Evolutionary conservation across 2,888 invertebrate genomes (phyloP), one percentile per base, ranked within the genome.

Genomic region (Drosophila eohydei): DNA sequence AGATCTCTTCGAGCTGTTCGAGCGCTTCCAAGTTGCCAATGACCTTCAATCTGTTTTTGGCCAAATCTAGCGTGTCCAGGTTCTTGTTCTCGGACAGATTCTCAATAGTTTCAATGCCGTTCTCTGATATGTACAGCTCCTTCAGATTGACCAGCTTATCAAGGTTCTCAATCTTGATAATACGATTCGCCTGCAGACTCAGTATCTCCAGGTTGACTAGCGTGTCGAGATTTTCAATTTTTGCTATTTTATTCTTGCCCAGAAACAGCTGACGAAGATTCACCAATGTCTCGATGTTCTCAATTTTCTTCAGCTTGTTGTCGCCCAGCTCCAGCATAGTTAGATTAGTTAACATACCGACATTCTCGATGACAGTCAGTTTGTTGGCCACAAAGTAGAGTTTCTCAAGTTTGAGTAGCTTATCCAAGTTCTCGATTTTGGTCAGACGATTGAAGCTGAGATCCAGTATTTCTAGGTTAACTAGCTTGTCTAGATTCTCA

Each of bases 401-500:
- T 90, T 97, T 98, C 88, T 96, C 94, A 69, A 99, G 92, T 58
- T 96, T 97, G 5, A 93, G 84, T 76, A 99, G 93, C 60, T 95
- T 95, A 1, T 95, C 95, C 74, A 99, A 92, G 58, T 97, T 97
- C 89, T 96, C 95, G 63, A 99, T 97, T 91, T 96, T 96, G 81
- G 95, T 95, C 46, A 99, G 95, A 66, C 98, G 95, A 93, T 99
- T 99, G 93, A 98, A 99, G 5, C 99, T 99, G 48, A 99, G 92
- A 93, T 99, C 99, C 74, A 99, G 93, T 71, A 96, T 94, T 91
- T 98, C 96, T 52, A 99, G 94, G 93, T 98, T 98, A 2, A 96
- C 95, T 12, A 99, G 94, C 12, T 94, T 92, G 62, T 97, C 96
- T 64, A 99, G 94, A 92, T 98, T 98, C 92, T 98, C 98, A 81